These are phyloP conservation scores for Pseudomyrmex pallidus DNA, from an alignment of 1,140 invertebrate species.

Conservation along the genomic window DNA sequence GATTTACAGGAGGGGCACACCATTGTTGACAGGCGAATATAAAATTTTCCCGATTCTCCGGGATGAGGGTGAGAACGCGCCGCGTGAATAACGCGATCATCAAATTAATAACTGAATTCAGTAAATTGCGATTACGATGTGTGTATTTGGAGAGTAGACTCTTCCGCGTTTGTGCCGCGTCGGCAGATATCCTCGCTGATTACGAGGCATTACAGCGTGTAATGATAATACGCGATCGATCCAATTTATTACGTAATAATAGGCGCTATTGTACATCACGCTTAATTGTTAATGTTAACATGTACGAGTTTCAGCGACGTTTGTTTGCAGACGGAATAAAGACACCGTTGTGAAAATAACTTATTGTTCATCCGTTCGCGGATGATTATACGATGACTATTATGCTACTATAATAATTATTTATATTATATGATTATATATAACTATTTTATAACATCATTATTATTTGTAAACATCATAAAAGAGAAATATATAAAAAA, in stretches of 20 bases:
- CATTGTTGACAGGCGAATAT: slow-evolving; percentile 74
- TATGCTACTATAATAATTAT: too few relatives aligned
- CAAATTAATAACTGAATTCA: slow-evolving; percentile 72
- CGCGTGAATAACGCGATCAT: slow-evolving; percentile 58
- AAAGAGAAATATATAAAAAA: neutral
- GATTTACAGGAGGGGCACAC: slow-evolving; percentile 64
- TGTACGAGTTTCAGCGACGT: neutral
- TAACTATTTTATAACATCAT: neutral
- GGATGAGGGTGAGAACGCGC: slow-evolving; percentile 39
- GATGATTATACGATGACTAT: too few relatives aligned
- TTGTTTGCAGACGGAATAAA: neutral
- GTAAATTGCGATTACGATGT: slow-evolving; percentile 66
- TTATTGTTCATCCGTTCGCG: too few relatives aligned
- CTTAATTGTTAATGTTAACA: slow-evolving; percentile 21
- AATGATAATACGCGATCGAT: neutral
- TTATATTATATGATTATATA: too few relatives aligned
- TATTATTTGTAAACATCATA: neutral
- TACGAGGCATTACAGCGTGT: neutral
- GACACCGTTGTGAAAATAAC: neutral
- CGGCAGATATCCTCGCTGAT: slow-evolving; percentile 28
- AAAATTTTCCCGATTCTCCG: slow-evolving; percentile 70
- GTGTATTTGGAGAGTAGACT: slow-evolving; percentile 64
- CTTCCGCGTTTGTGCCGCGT: slow-evolving; percentile 30
- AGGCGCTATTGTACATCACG: slow-evolving; percentile 33
- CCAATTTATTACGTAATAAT: slow-evolving; percentile 59